A percentile compares a stretch with the other conserved stretches of the same genome.
phyloP scores from a whole-genome alignment of 1,140 invertebrate species.

The Ganaspis sp. region DNA sequence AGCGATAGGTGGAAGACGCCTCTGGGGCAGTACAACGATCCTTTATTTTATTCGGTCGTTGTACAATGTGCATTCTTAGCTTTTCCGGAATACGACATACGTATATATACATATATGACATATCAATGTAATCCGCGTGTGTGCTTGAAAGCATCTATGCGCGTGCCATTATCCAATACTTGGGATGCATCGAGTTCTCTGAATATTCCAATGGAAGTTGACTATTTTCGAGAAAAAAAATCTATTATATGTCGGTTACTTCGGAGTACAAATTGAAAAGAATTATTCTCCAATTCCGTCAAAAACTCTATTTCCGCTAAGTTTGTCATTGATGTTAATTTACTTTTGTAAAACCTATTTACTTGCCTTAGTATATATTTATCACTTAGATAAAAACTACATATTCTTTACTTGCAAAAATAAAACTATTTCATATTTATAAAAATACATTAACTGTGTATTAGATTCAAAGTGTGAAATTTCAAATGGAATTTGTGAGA shows the following conservation, averaged over 20 bases:
- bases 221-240: constrained; percentile 22
- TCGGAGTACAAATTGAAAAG: too few relatives aligned
- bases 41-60: constrained; percentile 64
- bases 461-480: too few relatives aligned
- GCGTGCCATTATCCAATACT: constrained; percentile 37
- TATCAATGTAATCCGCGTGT: constrained; percentile 41
- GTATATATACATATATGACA: constrained; percentile 30
- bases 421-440: too few relatives aligned
- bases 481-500: too few relatives aligned
- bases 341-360: too few relatives aligned
- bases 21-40: constrained; percentile 53
- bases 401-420: too few relatives aligned
- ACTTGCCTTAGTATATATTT: too few relatives aligned
- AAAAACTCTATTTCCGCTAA: too few relatives aligned
- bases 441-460: too few relatives aligned
- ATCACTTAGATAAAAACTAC: too few relatives aligned
- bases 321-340: too few relatives aligned
- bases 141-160: constrained; percentile 36
- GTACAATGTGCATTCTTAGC: constrained; percentile 47
- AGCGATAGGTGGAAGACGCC: constrained; percentile 65
- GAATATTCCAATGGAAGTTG: constrained; percentile 39
- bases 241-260: background rate
- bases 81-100: constrained; percentile 41
- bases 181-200: constrained; percentile 39
- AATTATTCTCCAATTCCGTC: too few relatives aligned